Evolutionary conservation across 2,113 vertebrate genomes (phyloP).

Genomic region (Ochotona princeps): DNA sequence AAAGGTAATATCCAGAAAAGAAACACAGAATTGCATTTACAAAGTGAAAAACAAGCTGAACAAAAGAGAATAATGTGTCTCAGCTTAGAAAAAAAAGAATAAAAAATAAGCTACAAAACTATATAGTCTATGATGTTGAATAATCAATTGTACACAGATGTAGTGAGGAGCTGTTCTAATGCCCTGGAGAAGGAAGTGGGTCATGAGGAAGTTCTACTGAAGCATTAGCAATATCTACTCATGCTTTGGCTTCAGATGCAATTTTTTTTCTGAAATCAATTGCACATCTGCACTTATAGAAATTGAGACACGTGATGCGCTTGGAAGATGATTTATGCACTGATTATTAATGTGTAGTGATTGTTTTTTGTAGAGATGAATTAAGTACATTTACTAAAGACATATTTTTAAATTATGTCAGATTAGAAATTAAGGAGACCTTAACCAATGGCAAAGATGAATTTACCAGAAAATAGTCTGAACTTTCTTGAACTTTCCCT

Average conservation of each 20-base stretch:
- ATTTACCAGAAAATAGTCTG: slow-evolving; percentile 9
- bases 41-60: slow-evolving; percentile 7
- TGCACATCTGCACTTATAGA: not conserved
- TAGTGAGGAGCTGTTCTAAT: not conserved
- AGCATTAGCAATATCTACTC: not conserved
- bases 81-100: not conserved
- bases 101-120: not conserved
- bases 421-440: slow-evolving; percentile 41
- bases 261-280: not conserved
- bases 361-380: not conserved
- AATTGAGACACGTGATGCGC: slow-evolving; percentile 20
- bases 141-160: not conserved
- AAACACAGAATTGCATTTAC: not conserved
- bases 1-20: not conserved
- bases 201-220: not conserved
- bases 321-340: not conserved
- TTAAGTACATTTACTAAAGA: slow-evolving; percentile 2
- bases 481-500: not conserved
- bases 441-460: slow-evolving; percentile 42
- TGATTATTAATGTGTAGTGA: not conserved
- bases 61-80: slow-evolving; percentile 12
- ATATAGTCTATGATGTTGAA: not conserved
- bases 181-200: not conserved
- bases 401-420: slow-evolving; percentile 12
- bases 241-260: not conserved